Percentiles rank a stretch among this genome's conserved stretches.
Evolutionary conservation across 1,140 invertebrate species (phyloP).

Genomic region (Sinella curviseta): DNA sequence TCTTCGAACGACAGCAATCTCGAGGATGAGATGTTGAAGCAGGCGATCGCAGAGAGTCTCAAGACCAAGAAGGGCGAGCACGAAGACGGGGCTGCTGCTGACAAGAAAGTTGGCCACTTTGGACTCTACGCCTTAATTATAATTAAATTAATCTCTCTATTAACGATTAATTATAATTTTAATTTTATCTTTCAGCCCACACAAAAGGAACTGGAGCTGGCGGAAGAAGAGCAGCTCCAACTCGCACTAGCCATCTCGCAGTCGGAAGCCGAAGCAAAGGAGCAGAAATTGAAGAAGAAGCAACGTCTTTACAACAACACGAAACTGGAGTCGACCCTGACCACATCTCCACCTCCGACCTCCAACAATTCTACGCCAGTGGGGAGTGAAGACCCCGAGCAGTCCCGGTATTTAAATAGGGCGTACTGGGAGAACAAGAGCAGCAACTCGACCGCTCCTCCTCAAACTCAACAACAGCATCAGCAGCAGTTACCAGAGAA

Average conservation of each 20-base stretch:
- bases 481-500: too few species aligned
- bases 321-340: not conserved
- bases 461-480: constrained; percentile 37
- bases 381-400: constrained; percentile 70
- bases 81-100: too few species aligned
- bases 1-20: not conserved
- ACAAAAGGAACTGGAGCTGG: constrained; percentile 83
- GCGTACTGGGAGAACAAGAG: constrained; percentile 87
- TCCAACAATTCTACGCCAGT: too few species aligned
- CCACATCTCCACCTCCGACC: constrained; percentile 11
- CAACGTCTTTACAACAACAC: not conserved
- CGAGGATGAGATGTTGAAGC: not conserved
- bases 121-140: too few species aligned
- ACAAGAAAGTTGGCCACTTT: too few species aligned
- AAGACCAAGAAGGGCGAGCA: too few species aligned
- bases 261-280: constrained; percentile 94
- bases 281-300: constrained; percentile 63
- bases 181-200: not conserved
- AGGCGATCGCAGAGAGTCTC: not conserved
- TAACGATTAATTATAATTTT: not conserved
- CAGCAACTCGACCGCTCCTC: constrained; percentile 50
- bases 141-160: not conserved
- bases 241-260: constrained; percentile 93
- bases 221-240: constrained; percentile 96
- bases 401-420: constrained; percentile 92